Evolutionary conservation across 2,113 vertebrate species (phyloP), one percentile per base, ranked within the genome.

Genomic region (Shinisaurus crocodilurus): DNA sequence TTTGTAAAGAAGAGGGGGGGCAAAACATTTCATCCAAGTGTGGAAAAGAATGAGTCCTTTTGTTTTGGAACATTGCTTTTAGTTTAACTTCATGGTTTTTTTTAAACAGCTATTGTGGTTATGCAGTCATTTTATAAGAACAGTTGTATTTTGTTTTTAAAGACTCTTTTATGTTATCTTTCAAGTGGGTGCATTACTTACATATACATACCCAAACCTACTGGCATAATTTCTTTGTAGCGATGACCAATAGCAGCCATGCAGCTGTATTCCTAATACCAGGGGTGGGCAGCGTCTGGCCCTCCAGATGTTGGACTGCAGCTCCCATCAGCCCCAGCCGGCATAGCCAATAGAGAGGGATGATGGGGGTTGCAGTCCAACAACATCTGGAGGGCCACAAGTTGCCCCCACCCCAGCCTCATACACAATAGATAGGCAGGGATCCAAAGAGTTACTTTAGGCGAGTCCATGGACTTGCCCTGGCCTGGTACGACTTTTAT

Each of bases 141-240:
- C 43, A 86, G 0, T 37, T 82, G n/a, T 69, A 67, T 81, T 90
- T 45, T 34, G 81, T 90, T 74, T 57, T 15, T 87, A 83, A 85
- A 60, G 18, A 32, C 92, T 1, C 79, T 27, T 60, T 86, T 45
- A 27, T 0, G 75, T 87, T n/a, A 7, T 85, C 18, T 88, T 88
- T 9, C 10, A 0, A 0, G 0, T n/a, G 50, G 72, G 54, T 83
- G 0, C 91, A 29, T 77, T 91, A 75, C 1, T 65, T 1, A 0
- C 57, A 77, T 57, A 85, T 92, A n/a, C 79, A 75, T 18, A 12
- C 72, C 75, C 25, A 57, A 57, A 70, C 29, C n/a, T 72, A 6
- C 37, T 25, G 40, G n/a, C 69, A 69, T 4, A 2, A 93, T 79
- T 90, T 84, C 20, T 67, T 16, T 87, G 57, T 93, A 91, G 37